Evolutionary conservation across 37 sponge, comb jelly and placozoan genomes (phyloP).

Genomic region (Ephydatia muelleri): DNA sequence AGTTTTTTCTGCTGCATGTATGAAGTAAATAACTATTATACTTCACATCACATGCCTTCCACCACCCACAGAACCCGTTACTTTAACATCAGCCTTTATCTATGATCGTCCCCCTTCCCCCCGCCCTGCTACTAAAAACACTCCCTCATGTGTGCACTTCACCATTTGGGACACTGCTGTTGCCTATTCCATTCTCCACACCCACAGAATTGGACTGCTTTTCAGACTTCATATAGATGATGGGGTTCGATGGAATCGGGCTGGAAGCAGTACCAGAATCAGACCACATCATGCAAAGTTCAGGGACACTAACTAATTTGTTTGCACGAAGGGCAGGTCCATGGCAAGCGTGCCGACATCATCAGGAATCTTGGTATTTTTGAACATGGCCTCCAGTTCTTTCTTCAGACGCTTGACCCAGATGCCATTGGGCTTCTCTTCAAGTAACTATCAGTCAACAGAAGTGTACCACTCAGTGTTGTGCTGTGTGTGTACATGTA

Average conservation of each 20-base stretch:
- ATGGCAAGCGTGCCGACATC: background rate
- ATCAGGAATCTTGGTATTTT: background rate
- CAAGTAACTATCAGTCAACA: background rate
- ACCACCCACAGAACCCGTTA: no score
- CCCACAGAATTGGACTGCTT: background rate
- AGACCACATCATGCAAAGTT: background rate
- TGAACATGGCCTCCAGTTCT: background rate
- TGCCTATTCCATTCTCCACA: background rate
- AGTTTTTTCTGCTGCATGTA: background rate
- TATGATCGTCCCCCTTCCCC: background rate
- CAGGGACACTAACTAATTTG: background rate
- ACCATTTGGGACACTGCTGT: background rate
- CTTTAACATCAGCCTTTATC: background rate
- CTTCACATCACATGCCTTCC: background rate
- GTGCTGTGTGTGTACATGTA: no score
- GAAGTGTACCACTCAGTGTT: no score
- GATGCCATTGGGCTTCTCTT: slow-evolving; percentile 10
- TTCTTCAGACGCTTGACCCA: slow-evolving; percentile 28
- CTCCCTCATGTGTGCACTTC: background rate
- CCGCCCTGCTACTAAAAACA: background rate
- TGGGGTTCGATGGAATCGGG: background rate
- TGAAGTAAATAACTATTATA: background rate
- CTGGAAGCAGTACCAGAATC: background rate
- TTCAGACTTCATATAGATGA: background rate
- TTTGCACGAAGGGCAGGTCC: background rate